Base-by-base conservation (phyloP, 2,797 vertebrate genomes). In the Sphaeramia orbicularis region DNA sequence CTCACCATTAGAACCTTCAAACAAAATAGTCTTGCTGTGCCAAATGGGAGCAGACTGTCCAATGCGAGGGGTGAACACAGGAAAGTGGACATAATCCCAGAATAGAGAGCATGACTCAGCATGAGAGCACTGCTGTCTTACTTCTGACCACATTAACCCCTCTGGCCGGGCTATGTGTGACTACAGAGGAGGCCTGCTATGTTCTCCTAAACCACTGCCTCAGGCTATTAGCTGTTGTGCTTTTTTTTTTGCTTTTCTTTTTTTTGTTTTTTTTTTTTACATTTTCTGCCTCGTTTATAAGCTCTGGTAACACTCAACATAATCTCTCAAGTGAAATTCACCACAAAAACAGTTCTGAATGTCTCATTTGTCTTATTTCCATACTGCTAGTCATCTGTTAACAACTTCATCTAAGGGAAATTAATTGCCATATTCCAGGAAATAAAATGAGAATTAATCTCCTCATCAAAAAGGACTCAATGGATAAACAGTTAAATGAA, bases 101-200 rank as follows among this genome's bases (percentile, higher is more conserved):
- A 91, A 89, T 84, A 88, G 80, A 80, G 55, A 61, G 49, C 51
- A 59, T 88, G 87, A 89, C 65, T 89, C 86, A 88, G 84, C 71
- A 55, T 30, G 45, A 60, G 45, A 79, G 64, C 63, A 10, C 41
- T 27, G 42, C 55, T 53, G 65, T 55, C 56, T 83, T 65, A 81
- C 58, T 54, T 62, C 49, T 78, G 58, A 64, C 73, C 77, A 74
- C 47, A 72, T 83, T 65, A 51, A 50, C 63, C 78, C 74, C 51
- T 59, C 47, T 1, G 30, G 64, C 21, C 3, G 10, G 37, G n/a
- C 16, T 52, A 35, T 18, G 51, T 69, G 76, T 30, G 70, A 52
- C 48, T 54, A 55, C 4, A 27, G 32, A 52, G 59, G 68, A 55
- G 63, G 55, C 38, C 16, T 1, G 65, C 54, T 56, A 43, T 53